Evolutionary conservation across 2,797 vertebrate genomes (phyloP).

Genomic region (Intellagama lesueurii): DNA sequence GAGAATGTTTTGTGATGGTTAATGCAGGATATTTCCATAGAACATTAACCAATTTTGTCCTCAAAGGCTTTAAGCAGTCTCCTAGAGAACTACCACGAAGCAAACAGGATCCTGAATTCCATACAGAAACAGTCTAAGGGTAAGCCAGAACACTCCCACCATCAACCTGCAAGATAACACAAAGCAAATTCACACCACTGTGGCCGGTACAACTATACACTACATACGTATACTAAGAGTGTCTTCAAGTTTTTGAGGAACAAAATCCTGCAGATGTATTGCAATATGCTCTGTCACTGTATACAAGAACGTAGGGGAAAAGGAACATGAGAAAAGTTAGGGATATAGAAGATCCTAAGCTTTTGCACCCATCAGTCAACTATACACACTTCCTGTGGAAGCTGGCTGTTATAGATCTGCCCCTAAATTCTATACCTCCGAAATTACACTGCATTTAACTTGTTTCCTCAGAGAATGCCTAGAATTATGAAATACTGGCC

Average conservation of each 20-base stretch:
- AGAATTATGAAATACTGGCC: constrained; percentile 5
- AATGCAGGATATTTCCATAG: background rate
- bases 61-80: background rate
- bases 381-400: background rate
- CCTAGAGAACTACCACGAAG: background rate
- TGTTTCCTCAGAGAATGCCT: background rate
- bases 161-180: background rate
- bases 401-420: background rate
- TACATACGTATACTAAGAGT: no score
- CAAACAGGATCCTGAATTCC: background rate
- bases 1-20: background rate
- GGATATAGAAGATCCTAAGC: background rate
- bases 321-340: background rate
- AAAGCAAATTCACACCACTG: background rate
- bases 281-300: background rate
- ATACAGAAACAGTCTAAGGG: background rate
- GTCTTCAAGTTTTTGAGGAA: background rate
- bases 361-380: background rate
- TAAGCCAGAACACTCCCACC: background rate
- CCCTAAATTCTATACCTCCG: background rate
- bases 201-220: background rate
- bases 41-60: background rate
- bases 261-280: background rate
- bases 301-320: background rate
- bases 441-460: background rate